Percentiles rank a stretch among this genome's conserved stretches.
These are phyloP conservation scores for Dendroctonus ponderosae DNA, from an alignment of 1,140 invertebrate species.

Conservation along the genomic window DNA sequence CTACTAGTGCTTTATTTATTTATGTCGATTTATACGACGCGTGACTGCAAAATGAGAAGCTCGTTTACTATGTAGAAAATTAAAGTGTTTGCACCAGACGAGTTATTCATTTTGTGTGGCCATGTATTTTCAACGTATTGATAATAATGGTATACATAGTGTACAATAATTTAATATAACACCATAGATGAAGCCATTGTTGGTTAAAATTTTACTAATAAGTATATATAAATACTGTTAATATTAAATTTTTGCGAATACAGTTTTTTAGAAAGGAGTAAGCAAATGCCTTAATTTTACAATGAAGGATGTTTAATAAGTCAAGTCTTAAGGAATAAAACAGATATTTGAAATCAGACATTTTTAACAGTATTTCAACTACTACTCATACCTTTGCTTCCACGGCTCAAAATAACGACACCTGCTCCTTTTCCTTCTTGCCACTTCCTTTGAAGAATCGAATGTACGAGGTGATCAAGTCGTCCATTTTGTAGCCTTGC, in stretches of 20 bases:
- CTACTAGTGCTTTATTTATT: slow-evolving; percentile 28
- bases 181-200: slow-evolving; percentile 17
- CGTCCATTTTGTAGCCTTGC: slow-evolving; percentile 95
- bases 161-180: slow-evolving; percentile 26
- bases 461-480: slow-evolving; percentile 90
- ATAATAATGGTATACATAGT: slow-evolving; percentile 11
- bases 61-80: not conserved
- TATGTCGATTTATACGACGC: not conserved
- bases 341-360: slow-evolving; percentile 9
- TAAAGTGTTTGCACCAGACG: not conserved
- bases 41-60: not conserved
- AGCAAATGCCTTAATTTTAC: slow-evolving; percentile 31
- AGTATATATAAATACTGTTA: slow-evolving; percentile 24
- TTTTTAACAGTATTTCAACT: not conserved
- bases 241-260: slow-evolving; percentile 26
- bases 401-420: slow-evolving; percentile 12
- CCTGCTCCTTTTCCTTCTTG: slow-evolving; percentile 30
- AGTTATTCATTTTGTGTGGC: slow-evolving; percentile 4
- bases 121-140: slow-evolving; percentile 5
- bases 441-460: slow-evolving; percentile 50
- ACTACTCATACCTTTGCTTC: not conserved
- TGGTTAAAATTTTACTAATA: slow-evolving; percentile 22
- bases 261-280: slow-evolving; percentile 23
- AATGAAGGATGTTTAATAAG: slow-evolving; percentile 19
- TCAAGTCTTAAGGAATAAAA: slow-evolving; percentile 13